Evolutionary conservation across 1,140 invertebrate species (phyloP).

Genomic region (Trachymyrmex septentrionalis): DNA sequence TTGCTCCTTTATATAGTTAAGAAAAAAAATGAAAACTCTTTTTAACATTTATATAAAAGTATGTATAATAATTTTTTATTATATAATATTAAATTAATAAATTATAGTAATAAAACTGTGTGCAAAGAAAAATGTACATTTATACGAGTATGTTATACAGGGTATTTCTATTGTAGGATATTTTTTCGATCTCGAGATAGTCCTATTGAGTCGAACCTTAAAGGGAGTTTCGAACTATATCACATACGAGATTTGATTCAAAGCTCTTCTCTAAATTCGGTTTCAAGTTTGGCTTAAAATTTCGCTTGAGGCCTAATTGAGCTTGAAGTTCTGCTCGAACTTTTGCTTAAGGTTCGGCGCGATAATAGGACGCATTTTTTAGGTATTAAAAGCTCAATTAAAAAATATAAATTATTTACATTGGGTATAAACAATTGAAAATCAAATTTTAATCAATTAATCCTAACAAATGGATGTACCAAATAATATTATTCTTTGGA

Average conservation of each 20-base stretch:
- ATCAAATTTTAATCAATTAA: background rate
- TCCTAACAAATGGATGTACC: too few relatives aligned
- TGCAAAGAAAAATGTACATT: background rate
- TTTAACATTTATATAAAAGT: conserved; percentile 5
- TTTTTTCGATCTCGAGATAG: background rate
- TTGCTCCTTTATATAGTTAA: background rate
- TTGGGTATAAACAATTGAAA: background rate
- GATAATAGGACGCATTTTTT: background rate
- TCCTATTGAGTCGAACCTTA: too few relatives aligned
- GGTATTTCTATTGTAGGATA: background rate
- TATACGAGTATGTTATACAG: background rate
- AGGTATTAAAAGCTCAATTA: background rate
- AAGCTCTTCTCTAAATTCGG: too few relatives aligned
- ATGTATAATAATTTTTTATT: conserved; percentile 15
- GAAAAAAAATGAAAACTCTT: background rate
- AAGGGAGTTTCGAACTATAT: too few relatives aligned
- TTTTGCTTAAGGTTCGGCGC: too few relatives aligned
- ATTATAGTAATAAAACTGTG: background rate
- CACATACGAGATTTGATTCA: too few relatives aligned
- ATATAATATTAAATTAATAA: conserved; percentile 21
- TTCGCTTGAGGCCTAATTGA: too few relatives aligned
- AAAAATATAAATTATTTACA: background rate
- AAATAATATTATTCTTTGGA: background rate
- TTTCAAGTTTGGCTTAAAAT: too few relatives aligned
- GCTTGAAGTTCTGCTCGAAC: too few relatives aligned